Evolutionary conservation across 2,888 invertebrate species (phyloP), one percentile per base, ranked within the genome.

Genomic region (Chesias legatella): DNA sequence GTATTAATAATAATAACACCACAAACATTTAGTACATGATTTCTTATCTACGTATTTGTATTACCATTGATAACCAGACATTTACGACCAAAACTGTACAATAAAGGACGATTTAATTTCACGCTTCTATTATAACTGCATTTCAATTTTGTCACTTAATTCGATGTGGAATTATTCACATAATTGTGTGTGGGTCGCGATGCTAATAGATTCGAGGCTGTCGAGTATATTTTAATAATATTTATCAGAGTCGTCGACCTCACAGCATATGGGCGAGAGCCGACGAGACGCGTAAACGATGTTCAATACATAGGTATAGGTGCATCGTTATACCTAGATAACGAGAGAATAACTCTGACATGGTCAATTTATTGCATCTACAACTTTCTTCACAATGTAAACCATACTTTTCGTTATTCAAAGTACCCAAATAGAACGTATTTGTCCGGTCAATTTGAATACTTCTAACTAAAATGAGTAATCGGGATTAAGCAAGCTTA

Each of bases 191-290:
- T 59, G 54, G 53, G 56, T 36, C 45, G 48, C 45, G 53, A 54
- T 53, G 54, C 47, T 42, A 45, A 48, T 51, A 63, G 59, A 58
- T 63, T 63, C 52, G 42, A 43, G 47, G 56, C 51, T 58, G 46
- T 55, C 52, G 48, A 53, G 51, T 64, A 60, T 73, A 73, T 75
- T 63, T 45, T 66, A 76, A 69, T 69, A 74, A 70, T 73, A 74
- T 80, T 79, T 82, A 83, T 79, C 82, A 55, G 63, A 68, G 81
- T 80, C 83, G 72, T 61, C 74, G 85, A 83, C 81, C 82, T 66
- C 79, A 62, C 56, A 67, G 57, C 67, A 63, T 54, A 64, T 67
- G 72, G 63, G 61, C 66, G 64, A 64, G 56, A 39, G 37, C 31
- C 45, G 33, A 31, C 61, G 60, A 59, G 60, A 57, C 63, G 64